Base-by-base conservation (phyloP, 2,113 vertebrate genomes). In the Odocoileus hemionus region DNA sequence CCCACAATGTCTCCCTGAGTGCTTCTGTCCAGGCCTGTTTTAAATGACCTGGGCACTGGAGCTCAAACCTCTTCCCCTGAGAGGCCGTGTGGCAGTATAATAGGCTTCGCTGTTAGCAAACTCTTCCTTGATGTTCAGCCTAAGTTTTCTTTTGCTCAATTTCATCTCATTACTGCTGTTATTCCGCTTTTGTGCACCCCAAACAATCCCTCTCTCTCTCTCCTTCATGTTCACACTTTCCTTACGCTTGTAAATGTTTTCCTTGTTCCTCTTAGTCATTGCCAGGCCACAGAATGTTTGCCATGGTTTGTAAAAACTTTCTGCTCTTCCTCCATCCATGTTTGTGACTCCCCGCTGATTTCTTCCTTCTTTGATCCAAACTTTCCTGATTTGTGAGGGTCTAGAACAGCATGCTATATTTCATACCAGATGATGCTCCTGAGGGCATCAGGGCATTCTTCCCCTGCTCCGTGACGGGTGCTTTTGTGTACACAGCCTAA, bases 101-200 rank as follows among this genome's bases (percentile, higher is more conserved):
- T 55, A 90, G 91, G 96, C 84, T 96, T 89, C 19, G 13, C 88
- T 67, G 86, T 95, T 93, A 88, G 94, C 67, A 61, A 57, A 89
- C 54, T 50, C 26, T 89, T 95, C 87, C 93, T 90, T 78, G 64
- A 67, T 58, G 83, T 57, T 84, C 43, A 47, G 92, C 67, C 76
- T 26, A 74, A 76, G 67, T 87, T 95, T 91, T 85, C 95, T 74
- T 96, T 96, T 88, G 93, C 92, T 96, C 83, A 57, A 26, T 90
- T 97, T 96, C 82, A 94, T 97, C 97, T 96, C 91, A 47, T 94
- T 93, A 83, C 57, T 43, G 83, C 90, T 90, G 86, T 64, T 92
- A 70, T 50, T 89, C 80, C 1, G 6, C 83, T 55, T 55, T 84
- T 36, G 67, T 33, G 52, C 74, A 54, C 47, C 43, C 50, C 36